Conservation (phyloP, 2,888 invertebrate genomes). For the Harpagoxenus sublaevis region DNA sequence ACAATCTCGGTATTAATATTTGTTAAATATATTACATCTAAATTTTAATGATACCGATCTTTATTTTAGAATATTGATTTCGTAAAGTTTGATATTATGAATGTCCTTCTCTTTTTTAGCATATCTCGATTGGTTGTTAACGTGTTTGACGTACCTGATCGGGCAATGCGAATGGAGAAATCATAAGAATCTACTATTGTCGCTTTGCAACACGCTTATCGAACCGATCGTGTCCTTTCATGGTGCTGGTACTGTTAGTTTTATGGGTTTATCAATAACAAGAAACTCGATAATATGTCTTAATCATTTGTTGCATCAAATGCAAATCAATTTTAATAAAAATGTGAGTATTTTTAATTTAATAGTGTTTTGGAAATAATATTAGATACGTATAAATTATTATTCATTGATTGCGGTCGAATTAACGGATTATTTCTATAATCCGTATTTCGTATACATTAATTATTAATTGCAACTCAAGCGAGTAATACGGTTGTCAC, state of each 20-base stretch:
- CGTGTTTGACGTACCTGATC: slow-evolving; percentile 87
- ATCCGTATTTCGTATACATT: background rate
- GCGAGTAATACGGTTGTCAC: background rate
- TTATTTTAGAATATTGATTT: background rate
- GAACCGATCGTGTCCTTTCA: slow-evolving; percentile 88
- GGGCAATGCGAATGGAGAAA: slow-evolving; percentile 86
- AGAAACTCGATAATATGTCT: slow-evolving; percentile 87
- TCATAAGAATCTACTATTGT: slow-evolving; percentile 83
- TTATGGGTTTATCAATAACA: slow-evolving; percentile 88
- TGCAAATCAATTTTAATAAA: slow-evolving; percentile 85
- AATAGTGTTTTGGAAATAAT: background rate
- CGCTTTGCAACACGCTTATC: slow-evolving; percentile 86
- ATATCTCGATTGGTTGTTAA: slow-evolving; percentile 87
- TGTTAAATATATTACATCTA: background rate
- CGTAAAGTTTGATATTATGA: slow-evolving; percentile 4
- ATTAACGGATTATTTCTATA: background rate
- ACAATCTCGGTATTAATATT: slow-evolving; percentile 86
- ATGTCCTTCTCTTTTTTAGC: slow-evolving; percentile 83
- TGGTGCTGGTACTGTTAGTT: slow-evolving; percentile 87
- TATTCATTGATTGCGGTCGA: background rate
- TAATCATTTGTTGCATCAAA: slow-evolving; percentile 87
- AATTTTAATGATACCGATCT: background rate
- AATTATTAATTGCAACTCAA: background rate
- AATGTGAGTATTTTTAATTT: slow-evolving; percentile 80
- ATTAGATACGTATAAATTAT: slow-evolving; percentile 12